Evolutionary conservation across 2,888 invertebrate genomes (phyloP), one percentile per base, ranked within the genome.

Genomic region (Erpobdella octoculata): DNA sequence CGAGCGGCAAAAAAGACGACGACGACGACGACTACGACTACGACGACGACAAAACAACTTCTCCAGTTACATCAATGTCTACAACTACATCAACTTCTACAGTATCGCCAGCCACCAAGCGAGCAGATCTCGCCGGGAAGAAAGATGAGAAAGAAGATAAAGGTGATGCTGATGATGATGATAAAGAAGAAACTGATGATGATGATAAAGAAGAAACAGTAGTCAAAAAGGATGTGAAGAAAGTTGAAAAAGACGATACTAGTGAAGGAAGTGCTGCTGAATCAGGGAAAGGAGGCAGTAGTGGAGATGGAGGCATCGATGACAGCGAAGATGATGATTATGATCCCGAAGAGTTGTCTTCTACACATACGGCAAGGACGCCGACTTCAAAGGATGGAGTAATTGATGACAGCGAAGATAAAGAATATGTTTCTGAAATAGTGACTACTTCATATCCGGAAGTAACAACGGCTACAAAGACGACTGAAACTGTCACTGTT

Each of bases 11-110:
- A 28, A 48, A 46, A 3, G 33, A 68, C 15, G 68, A 68, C 31
- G 68, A 68, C 25, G 58, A 69, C 6, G 35, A n/a, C 4, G 58
- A 69, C 5, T 53, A 69, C 12, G 58, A 69, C 3, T 53, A 58
- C 18, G 58, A 69, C 5, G 46, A 67, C 18, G 33, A 41, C 15
- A n/a, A n/a, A n/a, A n/a, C n/a, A n/a, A n/a, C n/a, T n/a, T n/a
- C n/a, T n/a, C n/a, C n/a, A n/a, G n/a, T n/a, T n/a, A n/a, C n/a
- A n/a, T n/a, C n/a, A n/a, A n/a, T n/a, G n/a, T n/a, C n/a, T n/a
- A n/a, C n/a, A n/a, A n/a, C n/a, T n/a, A n/a, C n/a, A n/a, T n/a
- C n/a, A n/a, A n/a, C n/a, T n/a, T n/a, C n/a, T n/a, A n/a, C n/a
- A n/a, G n/a, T n/a, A n/a, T n/a, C n/a, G n/a, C n/a, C n/a, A n/a